Evolutionary conservation across 2,113 vertebrate genomes (phyloP), one percentile per base, ranked within the genome.

Genomic region (Spea multiplicata): DNA sequence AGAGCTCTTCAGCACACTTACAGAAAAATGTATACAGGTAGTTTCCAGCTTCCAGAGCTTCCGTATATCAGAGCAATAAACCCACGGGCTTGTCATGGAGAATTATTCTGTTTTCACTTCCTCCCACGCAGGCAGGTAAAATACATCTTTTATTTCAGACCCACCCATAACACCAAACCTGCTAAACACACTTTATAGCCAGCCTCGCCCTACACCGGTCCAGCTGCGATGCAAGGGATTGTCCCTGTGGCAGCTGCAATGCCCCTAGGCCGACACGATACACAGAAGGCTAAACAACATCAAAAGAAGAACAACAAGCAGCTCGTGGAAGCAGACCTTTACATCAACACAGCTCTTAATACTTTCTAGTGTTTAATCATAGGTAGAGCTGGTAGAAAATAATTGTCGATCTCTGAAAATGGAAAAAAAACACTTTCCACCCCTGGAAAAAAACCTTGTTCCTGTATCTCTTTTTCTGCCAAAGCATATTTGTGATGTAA

Each of bases 131-230:
- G 46, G 52, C 71, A 65, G 70, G 50, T 73, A 66, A 57, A 80
- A 73, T 66, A 66, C 1, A 80, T 57, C 3, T 73, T 67, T 72
- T 57, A 79, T 73, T 49, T 73, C 61, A 45, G 77, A 73, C 44
- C 71, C 77, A 64, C 77, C 77, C 77, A 73, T 73, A 73, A 80
- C 70, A 79, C 69, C 14, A 80, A 73, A 73, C 70, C 77, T 80
- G 77, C 49, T 80, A 57, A 80, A 48, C 77, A 73, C 70, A 73
- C 30, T 30, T 30, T 52, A 73, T 47, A 44, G 59, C 48, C 14
- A 59, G 75, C 66, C 72, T 45, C 77, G 77, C 77, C 77, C 77
- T 71, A 17, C 14, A 55, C 65, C n/a, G 14, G 30, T 76, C 55
- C 50, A 48, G 52, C 66, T 59, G 52, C 14, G 10, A 12, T 57